phyloP scores from a whole-genome alignment of 2,888 invertebrate genomes.

The Drosophila nr. perissopoda region DNA sequence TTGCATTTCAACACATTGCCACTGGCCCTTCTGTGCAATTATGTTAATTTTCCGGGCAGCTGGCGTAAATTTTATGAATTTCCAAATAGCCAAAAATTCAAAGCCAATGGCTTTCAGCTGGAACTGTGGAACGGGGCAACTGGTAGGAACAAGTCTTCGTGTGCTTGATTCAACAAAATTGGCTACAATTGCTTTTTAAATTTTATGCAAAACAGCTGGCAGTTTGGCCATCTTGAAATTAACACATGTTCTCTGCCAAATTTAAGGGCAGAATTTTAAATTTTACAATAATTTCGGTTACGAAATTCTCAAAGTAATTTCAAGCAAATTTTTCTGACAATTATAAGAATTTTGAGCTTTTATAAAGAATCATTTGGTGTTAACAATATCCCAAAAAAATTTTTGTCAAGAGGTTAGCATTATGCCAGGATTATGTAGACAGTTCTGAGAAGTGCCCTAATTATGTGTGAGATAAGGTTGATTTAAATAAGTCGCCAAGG shows the following conservation, averaged over 20 bases:
- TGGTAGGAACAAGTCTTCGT: conserved; percentile 14
- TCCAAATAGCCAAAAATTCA: conserved; percentile 60
- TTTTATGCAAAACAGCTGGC: conserved; percentile 26
- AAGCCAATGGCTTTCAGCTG: conserved; percentile 48
- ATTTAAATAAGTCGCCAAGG: not conserved
- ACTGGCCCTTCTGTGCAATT: conserved; percentile 46
- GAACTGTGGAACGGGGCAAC: not conserved
- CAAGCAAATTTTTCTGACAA: not conserved
- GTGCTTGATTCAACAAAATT: conserved; percentile 60
- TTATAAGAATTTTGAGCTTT: not conserved
- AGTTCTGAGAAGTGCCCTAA: not conserved
- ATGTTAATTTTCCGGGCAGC: conserved; percentile 69
- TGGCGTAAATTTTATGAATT: conserved; percentile 67
- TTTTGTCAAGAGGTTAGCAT: not conserved
- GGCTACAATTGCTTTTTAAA: conserved; percentile 66
- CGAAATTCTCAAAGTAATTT: conserved; percentile 1
- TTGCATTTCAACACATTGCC: conserved; percentile 46
- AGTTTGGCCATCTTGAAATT: conserved; percentile 33
- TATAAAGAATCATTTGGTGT: not conserved
- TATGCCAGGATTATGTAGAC: not conserved
- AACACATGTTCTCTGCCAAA: conserved; percentile 11
- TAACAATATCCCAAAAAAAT: not conserved
- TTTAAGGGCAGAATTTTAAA: not conserved
- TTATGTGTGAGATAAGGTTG: not conserved
- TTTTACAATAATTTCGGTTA: not conserved